These are phyloP conservation scores for Eurytoma californica DNA, from an alignment of 2,888 invertebrate species.

Conservation along the genomic window DNA sequence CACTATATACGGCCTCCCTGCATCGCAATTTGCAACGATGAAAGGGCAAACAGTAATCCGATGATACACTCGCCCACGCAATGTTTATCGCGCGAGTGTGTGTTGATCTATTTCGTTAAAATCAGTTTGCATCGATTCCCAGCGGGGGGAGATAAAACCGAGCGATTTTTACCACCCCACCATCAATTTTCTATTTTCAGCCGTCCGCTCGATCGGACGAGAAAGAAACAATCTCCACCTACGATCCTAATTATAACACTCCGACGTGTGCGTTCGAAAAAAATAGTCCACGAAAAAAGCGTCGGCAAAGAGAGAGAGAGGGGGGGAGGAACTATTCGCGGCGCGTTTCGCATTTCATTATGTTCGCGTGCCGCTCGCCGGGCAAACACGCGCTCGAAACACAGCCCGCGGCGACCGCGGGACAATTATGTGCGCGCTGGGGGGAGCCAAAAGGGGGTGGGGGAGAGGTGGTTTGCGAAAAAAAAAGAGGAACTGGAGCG, in stretches of 20 bases:
- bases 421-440: slow-evolving; percentile 43
- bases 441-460: not conserved
- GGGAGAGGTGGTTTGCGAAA: not conserved
- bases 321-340: slow-evolving; percentile 32
- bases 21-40: too few relatives aligned
- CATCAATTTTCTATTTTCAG: slow-evolving; percentile 7
- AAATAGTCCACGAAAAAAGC: not conserved
- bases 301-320: not conserved
- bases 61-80: too few relatives aligned
- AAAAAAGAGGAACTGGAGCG: not conserved
- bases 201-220: not conserved
- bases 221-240: not conserved
- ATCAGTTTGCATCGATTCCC: too few relatives aligned
- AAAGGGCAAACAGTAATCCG: too few relatives aligned
- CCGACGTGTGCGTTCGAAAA: not conserved
- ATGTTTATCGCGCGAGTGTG: too few relatives aligned
- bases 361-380: slow-evolving; percentile 27
- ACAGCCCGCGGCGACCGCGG: slow-evolving; percentile 40
- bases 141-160: too few relatives aligned
- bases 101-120: too few relatives aligned
- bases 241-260: slow-evolving; percentile 16
- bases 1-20: too few relatives aligned
- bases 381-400: slow-evolving; percentile 44
- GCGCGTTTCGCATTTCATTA: slow-evolving; percentile 49
- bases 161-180: too few relatives aligned